Base-by-base conservation (phyloP, 2,888 invertebrate species). In the Hypena proboscidalis region DNA sequence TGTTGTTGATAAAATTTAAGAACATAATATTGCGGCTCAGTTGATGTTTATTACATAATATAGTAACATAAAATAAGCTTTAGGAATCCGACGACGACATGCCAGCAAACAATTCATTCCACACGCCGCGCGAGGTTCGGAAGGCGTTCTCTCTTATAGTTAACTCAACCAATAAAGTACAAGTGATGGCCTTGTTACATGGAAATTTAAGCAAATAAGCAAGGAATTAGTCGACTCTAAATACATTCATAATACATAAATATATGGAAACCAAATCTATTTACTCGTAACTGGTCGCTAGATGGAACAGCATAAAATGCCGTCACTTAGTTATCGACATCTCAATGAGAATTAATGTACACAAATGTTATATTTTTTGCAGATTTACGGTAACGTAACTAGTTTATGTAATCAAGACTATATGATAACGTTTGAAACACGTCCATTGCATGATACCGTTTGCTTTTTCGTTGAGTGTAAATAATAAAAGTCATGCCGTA, bases 341-440 rank as follows among this genome's bases (percentile, higher is more conserved):
- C 74, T 72, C 72, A 68, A 70, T 66, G 74, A 74, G 59, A 73
- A 69, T 68, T 62, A 76, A 75, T 77, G 76, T 82, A 83, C 75
- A 80, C 72, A 78, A 77, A 81, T 74, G 76, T 78, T 82, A 84
- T 88, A 88, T 89, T 89, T 89, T 89, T 88, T 84, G 85, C 88
- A 85, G 81, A 82, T 88, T 79, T 88, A 88, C 72, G 81, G 77
- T 73, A 71, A 73, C 70, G 66, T 74, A 80, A 62, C 52, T 70
- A 76, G 67, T 75, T 76, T 80, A 77, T 73, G 68, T 73, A 75
- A 74, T 70, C 69, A 74, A 78, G 68, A 80, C 72, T 77, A 76
- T 74, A 69, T 73, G 65, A 62, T 64, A 65, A 65, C 61, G 69
- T 70, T 59, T 55, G 55, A 54, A 81, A 83, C 79, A 85, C 88